A percentile compares a stretch with the other conserved stretches of the same genome.
These are phyloP conservation scores for Ochotona princeps DNA, from an alignment of 2,113 vertebrate genomes.

Conservation along the genomic window DNA sequence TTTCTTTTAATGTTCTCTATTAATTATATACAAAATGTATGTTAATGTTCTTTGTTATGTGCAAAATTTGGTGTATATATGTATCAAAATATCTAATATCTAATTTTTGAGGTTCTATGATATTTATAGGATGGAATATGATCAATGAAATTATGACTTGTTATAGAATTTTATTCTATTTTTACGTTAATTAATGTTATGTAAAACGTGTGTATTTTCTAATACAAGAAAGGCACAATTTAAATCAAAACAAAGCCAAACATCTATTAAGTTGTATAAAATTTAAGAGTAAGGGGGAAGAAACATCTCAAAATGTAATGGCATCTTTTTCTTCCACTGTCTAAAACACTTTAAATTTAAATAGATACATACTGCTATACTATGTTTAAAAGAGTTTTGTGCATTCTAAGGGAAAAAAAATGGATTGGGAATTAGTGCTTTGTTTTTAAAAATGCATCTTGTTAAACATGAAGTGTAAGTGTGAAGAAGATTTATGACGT, in stretches of 20 bases:
- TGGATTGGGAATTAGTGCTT: constrained; percentile 32
- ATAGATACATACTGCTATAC: neutral
- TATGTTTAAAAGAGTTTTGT: constrained; percentile 11
- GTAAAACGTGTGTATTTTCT: constrained; percentile 32
- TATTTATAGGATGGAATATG: neutral
- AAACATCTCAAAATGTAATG: neutral
- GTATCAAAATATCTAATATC: constrained; percentile 52
- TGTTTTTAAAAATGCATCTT: constrained; percentile 13
- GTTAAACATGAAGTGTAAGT: constrained; percentile 42
- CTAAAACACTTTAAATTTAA: constrained; percentile 53
- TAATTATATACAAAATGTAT: neutral
- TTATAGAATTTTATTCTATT: constrained; percentile 22
- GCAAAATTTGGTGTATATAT: constrained; percentile 33
- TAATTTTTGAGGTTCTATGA: constrained; percentile 11
- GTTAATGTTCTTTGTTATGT: neutral
- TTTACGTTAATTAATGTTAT: constrained; percentile 9
- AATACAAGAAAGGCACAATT: neutral
- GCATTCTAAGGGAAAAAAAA: neutral
- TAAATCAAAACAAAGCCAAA: constrained; percentile 40
- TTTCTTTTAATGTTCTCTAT: constrained; percentile 40
- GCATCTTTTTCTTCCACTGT: neutral
- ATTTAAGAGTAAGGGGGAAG: constrained; percentile 3
- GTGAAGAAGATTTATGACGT: constrained; percentile 45
- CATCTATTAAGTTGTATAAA: constrained; percentile 50
- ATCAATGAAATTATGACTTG: neutral